phyloP scores from a whole-genome alignment of 2,888 invertebrate genomes.

The Morpho deidamia region DNA sequence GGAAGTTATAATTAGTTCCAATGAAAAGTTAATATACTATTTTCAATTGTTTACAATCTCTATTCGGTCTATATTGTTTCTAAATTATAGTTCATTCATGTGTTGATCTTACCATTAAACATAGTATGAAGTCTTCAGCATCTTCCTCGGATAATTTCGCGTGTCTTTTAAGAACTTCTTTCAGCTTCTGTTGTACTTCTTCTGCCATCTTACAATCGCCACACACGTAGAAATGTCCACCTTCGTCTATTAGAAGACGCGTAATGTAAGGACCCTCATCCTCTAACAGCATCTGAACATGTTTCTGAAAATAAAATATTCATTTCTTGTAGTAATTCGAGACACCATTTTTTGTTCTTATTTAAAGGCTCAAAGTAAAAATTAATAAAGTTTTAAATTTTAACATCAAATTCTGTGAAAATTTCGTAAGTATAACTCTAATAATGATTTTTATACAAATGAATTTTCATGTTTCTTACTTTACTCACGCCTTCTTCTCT shows the following conservation, averaged over 20 bases:
- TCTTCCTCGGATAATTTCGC: conserved; percentile 86
- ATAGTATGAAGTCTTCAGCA: conserved; percentile 89
- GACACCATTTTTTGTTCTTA: not conserved
- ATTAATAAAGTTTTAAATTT: no score
- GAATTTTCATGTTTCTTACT: conserved; percentile 60
- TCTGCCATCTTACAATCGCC: conserved; percentile 99
- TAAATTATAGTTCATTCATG: no score
- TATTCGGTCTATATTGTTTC: no score
- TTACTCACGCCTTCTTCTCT: conserved; percentile 86
- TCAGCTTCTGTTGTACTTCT: conserved; percentile 93
- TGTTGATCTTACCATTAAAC: conserved; percentile 83
- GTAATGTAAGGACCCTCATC: conserved; percentile 87
- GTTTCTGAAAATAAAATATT: conserved; percentile 82
- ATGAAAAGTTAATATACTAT: no score
- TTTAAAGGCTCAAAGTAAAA: not conserved
- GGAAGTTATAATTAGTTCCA: no score
- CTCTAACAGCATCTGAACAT: conserved; percentile 92
- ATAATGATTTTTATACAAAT: no score
- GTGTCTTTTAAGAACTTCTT: conserved; percentile 82
- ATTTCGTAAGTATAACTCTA: no score
- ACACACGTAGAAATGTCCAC: conserved; percentile 96
- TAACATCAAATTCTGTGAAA: no score
- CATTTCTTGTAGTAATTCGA: not conserved
- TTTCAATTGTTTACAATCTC: no score
- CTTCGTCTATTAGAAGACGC: conserved; percentile 84